Base-by-base conservation (phyloP, 2,113 vertebrate genomes). In the Symphodus melops region DNA sequence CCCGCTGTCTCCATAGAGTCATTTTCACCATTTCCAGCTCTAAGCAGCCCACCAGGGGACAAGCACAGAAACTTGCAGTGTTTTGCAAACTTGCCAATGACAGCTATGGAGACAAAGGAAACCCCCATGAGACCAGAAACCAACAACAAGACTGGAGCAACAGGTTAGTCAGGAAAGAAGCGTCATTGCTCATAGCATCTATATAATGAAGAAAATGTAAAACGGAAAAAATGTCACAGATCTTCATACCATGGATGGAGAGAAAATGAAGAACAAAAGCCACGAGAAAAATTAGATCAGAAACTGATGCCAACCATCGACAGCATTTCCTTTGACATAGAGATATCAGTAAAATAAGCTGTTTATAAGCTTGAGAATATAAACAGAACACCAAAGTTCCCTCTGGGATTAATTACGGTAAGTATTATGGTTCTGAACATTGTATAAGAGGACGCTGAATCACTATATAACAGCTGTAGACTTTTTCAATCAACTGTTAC, bases 51-150 rank as follows among this genome's bases (percentile, higher is more conserved):
- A 67, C 42, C 46, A 13, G 78, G 67, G 67, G 65, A 84, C 37
- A 55, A 67, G 49, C 17, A 59, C 51, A 55, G 71, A 11, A 19
- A 67, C 48, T 58, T 70, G 60, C 68, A 70, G 57, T 39, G 46
- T 44, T 48, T 54, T 58, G 59, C 66, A 61, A 71, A 69, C 54
- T 49, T 14, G 36, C 76, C n/a, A 36, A n/a, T 12, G 60, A 71
- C 52, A 73, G 51, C 82, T 79, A 63, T 59, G 25, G 77, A 52
- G 71, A 82, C 25, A 13, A 13, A 44, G 42, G n/a, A 71, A 68
- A 55, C 23, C 41, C 39, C 55, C 56, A 8, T 6, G 9, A 13
- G 58, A 4, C n/a, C 0, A 10, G 21, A 69, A 66, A 49, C 17
- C 39, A 25, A 56, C 33, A 72, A 65, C 54, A 61, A 52, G 74